These are phyloP conservation scores for Malthinus seriepunctatus DNA, from an alignment of 2,888 invertebrate species.

Conservation along the genomic window DNA sequence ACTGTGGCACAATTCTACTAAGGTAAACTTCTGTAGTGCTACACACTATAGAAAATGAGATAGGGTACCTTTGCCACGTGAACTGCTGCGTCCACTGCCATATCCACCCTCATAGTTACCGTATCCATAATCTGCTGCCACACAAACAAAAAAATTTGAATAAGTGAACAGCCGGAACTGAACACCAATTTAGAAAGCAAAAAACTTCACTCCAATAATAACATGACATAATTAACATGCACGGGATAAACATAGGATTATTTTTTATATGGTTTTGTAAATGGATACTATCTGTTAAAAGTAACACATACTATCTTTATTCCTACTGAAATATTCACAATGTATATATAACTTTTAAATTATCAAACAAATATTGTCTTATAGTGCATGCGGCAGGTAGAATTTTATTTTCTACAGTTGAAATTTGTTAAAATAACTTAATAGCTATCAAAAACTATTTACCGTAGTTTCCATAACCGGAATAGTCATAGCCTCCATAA, in stretches of 20 bases:
- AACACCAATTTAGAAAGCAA: conserved; percentile 1
- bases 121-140: conserved; percentile 81
- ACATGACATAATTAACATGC: neutral
- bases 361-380: conserved; percentile 3
- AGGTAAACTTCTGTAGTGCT: conserved; percentile 15
- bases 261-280: neutral
- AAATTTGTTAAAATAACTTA: conserved; percentile 8
- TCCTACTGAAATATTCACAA: conserved; percentile 7
- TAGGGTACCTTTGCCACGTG: conserved; percentile 80
- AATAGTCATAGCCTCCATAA: conserved; percentile 80
- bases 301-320: conserved; percentile 8
- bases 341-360: conserved; percentile 6
- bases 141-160: conserved; percentile 39
- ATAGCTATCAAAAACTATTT: conserved; percentile 54
- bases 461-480: conserved; percentile 83
- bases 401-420: conserved; percentile 7
- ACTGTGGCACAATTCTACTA: conserved; percentile 2
- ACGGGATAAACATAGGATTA: conserved; percentile 2
- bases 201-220: neutral
- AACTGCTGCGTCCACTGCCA: conserved; percentile 81
- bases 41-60: conserved; percentile 25
- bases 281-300: conserved; percentile 3
- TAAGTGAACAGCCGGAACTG: conserved; percentile 7
- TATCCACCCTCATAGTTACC: conserved; percentile 89
- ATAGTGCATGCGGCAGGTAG: conserved; percentile 3